phyloP scores from a whole-genome alignment of 1,140 invertebrate genomes.

The Diorhabda elongata region DNA sequence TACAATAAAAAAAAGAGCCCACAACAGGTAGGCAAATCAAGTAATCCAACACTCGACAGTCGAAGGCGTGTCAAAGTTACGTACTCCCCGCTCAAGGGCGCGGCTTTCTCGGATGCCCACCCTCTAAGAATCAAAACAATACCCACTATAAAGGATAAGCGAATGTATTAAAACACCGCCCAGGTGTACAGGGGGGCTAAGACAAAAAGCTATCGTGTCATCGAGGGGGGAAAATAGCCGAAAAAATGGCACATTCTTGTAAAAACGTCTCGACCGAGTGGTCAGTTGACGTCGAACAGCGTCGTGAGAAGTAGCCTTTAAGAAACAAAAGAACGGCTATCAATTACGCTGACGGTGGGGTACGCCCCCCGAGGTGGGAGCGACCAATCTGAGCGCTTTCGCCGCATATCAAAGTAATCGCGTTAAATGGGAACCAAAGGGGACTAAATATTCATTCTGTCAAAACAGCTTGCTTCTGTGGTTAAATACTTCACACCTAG shows the following conservation, averaged over 20 bases:
- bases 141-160: slow-evolving; percentile 19
- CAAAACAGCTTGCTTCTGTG: slow-evolving; percentile 44
- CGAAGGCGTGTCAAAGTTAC: slow-evolving; percentile 3
- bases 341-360: slow-evolving; percentile 33
- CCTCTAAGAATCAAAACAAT: slow-evolving; percentile 18
- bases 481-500: slow-evolving; percentile 25
- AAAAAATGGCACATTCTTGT: slow-evolving; percentile 44
- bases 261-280: slow-evolving; percentile 41
- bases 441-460: slow-evolving; percentile 48
- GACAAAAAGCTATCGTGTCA: slow-evolving; percentile 41
- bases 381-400: slow-evolving; percentile 45
- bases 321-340: slow-evolving; percentile 27
- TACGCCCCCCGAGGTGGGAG: slow-evolving; percentile 46
- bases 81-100: slow-evolving; percentile 19
- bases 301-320: slow-evolving; percentile 23
- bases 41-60: slow-evolving; percentile 15
- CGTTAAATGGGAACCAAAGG: slow-evolving; percentile 43
- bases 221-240: slow-evolving; percentile 30
- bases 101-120: slow-evolving; percentile 12
- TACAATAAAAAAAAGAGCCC: slow-evolving; percentile 30
- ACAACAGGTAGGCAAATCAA: slow-evolving; percentile 32
- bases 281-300: slow-evolving; percentile 38
- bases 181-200: slow-evolving; percentile 37
- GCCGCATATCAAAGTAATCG: slow-evolving; percentile 43
- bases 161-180: slow-evolving; percentile 32